Evolutionary conservation across 2,888 invertebrate genomes (phyloP).

Genomic region (Helleia helle): DNA sequence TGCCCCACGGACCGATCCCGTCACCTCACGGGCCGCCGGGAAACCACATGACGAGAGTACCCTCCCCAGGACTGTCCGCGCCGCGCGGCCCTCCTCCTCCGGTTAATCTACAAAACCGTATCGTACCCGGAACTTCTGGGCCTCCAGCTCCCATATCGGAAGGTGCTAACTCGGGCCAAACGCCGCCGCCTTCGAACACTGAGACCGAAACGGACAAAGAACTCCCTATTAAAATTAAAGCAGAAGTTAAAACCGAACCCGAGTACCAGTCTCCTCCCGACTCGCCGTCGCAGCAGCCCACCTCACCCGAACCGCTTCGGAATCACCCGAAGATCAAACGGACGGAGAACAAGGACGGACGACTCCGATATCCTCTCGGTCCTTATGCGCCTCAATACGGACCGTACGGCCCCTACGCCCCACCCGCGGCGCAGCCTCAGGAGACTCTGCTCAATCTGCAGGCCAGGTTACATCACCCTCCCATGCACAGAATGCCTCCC

Average conservation of each 20-base stretch:
- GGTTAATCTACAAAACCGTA: conserved; percentile 9
- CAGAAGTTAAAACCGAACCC: conserved; percentile 64
- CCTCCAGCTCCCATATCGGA: conserved; percentile 13
- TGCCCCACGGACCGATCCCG: conserved; percentile 14
- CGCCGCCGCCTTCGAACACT: conserved; percentile 14
- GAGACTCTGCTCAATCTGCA: conserved; percentile 18
- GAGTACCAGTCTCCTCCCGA: conserved; percentile 50
- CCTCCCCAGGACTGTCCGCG: conserved; percentile 15
- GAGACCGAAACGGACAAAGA: conserved; percentile 23
- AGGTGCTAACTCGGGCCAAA: conserved; percentile 13
- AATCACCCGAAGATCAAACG: conserved; percentile 59
- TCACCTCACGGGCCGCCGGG: conserved; percentile 18
- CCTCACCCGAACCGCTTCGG: conserved; percentile 43
- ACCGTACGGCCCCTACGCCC: conserved; percentile 61
- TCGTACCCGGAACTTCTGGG: conserved; percentile 6
- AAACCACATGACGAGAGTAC: conserved; percentile 11
- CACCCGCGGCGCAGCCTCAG: conserved; percentile 24
- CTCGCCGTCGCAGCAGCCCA: conserved; percentile 36
- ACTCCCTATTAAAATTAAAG: conserved; percentile 47
- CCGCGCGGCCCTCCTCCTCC: conserved; percentile 17
- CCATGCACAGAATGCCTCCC: conserved; percentile 19
- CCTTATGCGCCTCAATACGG: conserved; percentile 67
- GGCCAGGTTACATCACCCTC: conserved; percentile 19
- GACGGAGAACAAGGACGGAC: conserved; percentile 59
- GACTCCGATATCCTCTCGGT: conserved; percentile 55